These are phyloP conservation scores for Drosophila bifasciata DNA, from an alignment of 1,140 invertebrate genomes.

Conservation along the genomic window DNA sequence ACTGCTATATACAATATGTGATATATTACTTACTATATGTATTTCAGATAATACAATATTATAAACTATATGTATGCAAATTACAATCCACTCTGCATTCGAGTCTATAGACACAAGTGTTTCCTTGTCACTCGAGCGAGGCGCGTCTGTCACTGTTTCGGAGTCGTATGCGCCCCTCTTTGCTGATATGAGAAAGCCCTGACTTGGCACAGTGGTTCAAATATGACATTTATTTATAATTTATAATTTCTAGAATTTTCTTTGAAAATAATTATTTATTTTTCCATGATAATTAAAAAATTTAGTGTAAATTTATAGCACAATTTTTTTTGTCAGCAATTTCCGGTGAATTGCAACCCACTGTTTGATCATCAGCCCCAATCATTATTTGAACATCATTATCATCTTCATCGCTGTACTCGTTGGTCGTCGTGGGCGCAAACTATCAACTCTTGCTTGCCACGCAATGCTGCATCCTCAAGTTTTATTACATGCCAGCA, in stretches of 20 bases:
- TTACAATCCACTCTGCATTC: constrained; percentile 15
- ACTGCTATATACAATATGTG: constrained; percentile 1
- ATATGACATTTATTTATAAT: neutral
- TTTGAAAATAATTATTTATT: neutral
- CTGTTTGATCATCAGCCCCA: constrained; percentile 25
- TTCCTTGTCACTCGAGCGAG: constrained; percentile 66
- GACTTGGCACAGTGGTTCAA: constrained; percentile 23
- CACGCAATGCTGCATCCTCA: constrained; percentile 73
- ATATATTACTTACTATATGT: constrained; percentile 1
- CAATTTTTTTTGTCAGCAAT: neutral
- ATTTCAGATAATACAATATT: too few relatives aligned
- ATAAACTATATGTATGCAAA: constrained; percentile 45
- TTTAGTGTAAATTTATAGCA: neutral
- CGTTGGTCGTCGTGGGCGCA: constrained; percentile 66
- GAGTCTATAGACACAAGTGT: constrained; percentile 55
- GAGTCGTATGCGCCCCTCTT: constrained; percentile 56
- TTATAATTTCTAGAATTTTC: neutral
- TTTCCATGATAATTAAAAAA: neutral
- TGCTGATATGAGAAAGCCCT: constrained; percentile 17
- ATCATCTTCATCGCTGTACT: constrained; percentile 28
- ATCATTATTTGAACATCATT: constrained; percentile 33
- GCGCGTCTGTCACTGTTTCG: constrained; percentile 50
- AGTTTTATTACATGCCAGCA: constrained; percentile 65
- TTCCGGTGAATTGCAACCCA: constrained; percentile 10
- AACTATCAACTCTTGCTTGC: constrained; percentile 65